These are phyloP conservation scores for Poeciliopsis occidentalis DNA, from an alignment of 2,113 vertebrate genomes.

Conservation along the genomic window DNA sequence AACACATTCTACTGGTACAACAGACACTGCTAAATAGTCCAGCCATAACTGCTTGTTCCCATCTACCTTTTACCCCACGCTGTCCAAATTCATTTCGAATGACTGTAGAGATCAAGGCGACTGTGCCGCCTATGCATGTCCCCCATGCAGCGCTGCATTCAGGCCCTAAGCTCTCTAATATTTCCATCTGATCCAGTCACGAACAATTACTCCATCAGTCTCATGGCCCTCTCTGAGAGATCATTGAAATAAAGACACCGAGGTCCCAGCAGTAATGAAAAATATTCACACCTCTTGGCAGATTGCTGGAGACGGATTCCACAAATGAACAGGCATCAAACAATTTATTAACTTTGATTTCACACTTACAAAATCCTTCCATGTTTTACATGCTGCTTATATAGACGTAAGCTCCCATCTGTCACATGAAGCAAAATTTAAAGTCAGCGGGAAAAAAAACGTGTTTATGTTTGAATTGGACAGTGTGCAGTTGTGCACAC, in stretches of 20 bases:
- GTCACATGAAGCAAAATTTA: slow-evolving; percentile 28
- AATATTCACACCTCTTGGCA: neutral
- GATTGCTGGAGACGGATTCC: neutral
- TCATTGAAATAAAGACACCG: neutral
- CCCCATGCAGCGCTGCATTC: slow-evolving; percentile 57
- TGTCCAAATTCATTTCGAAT: slow-evolving; percentile 67
- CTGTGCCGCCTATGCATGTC: slow-evolving; percentile 44
- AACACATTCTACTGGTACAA: slow-evolving; percentile 74
- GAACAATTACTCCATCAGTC: slow-evolving; percentile 46
- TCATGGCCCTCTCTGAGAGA: slow-evolving; percentile 19
- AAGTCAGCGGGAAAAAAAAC: slow-evolving; percentile 25
- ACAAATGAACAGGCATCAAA: neutral
- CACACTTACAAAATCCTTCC: neutral
- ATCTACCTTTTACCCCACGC: slow-evolving; percentile 64
- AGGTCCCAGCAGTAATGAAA: neutral
- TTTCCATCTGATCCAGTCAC: slow-evolving; percentile 33
- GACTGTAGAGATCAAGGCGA: slow-evolving; percentile 70
- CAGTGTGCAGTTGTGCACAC: slow-evolving; percentile 40
- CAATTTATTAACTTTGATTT: neutral
- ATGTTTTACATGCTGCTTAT: slow-evolving; percentile 2
- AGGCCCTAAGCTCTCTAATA: slow-evolving; percentile 46
- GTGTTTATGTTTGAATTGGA: slow-evolving; percentile 71
- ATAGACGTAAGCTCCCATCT: slow-evolving; percentile 6
- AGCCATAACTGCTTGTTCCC: slow-evolving; percentile 53
- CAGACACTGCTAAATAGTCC: slow-evolving; percentile 57